Evolutionary conservation across 2,113 vertebrate species (phyloP).

Genomic region (Heloderma charlesbogerti): DNA sequence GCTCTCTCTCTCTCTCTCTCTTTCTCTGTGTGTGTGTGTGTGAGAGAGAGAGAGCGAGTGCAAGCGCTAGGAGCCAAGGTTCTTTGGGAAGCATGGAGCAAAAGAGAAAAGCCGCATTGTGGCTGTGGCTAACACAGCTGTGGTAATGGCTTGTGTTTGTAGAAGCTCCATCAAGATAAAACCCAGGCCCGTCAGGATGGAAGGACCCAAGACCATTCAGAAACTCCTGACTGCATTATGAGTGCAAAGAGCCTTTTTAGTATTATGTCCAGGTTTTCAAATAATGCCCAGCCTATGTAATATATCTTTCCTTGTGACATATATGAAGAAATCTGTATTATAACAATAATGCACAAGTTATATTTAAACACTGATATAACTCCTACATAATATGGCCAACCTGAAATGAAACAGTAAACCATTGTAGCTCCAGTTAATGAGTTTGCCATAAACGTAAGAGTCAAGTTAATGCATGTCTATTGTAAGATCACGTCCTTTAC

Average conservation of each 20-base stretch:
- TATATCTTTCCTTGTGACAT: not conserved
- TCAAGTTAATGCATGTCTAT: not conserved
- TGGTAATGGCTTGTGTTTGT: not conserved
- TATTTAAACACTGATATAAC: not conserved
- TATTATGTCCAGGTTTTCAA: not conserved
- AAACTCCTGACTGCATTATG: too few species aligned
- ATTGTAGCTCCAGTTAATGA: not conserved
- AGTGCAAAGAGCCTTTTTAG: not conserved
- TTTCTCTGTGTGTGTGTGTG: not conserved
- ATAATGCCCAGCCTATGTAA: not conserved
- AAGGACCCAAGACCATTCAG: not conserved
- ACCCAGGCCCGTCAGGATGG: not conserved
- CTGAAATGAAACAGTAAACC: not conserved
- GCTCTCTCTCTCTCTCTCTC: too few species aligned
- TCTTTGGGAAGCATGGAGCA: not conserved
- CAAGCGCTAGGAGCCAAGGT: not conserved
- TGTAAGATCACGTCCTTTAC: too few species aligned
- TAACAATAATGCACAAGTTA: not conserved
- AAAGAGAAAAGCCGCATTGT: not conserved
- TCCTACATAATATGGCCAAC: not conserved
- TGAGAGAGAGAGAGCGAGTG: too few species aligned
- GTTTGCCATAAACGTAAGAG: not conserved
- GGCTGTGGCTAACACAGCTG: not conserved
- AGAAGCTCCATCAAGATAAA: not conserved
- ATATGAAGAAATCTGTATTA: conserved; percentile 39